Evolutionary conservation across 1,140 invertebrate genomes (phyloP).

Genomic region (Danaus plexippus): DNA sequence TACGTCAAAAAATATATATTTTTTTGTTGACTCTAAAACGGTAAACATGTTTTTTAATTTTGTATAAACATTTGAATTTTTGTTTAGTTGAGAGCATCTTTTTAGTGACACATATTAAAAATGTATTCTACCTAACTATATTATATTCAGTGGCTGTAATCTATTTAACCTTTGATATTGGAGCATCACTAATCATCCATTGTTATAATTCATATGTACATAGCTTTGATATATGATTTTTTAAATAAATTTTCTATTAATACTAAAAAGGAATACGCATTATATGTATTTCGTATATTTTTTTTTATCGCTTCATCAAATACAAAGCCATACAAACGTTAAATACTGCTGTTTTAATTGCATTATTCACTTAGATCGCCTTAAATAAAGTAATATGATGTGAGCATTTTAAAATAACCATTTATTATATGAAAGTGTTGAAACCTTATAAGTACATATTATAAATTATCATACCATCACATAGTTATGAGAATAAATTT

Average conservation of each 20-base stretch:
- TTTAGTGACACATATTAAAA: slow-evolving; percentile 12
- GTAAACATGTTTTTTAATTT: background rate
- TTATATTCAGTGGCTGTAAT: slow-evolving; percentile 37
- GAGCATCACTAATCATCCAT: slow-evolving; percentile 39
- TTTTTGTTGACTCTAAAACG: background rate
- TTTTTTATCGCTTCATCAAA: no score
- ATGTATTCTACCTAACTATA: slow-evolving; percentile 33
- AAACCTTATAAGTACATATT: no score
- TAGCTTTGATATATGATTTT: slow-evolving; percentile 6
- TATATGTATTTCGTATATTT: no score
- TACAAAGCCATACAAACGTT: no score
- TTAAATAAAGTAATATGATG: no score
- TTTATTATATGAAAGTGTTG: no score
- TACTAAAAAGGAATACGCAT: background rate
- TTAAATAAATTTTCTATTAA: slow-evolving; percentile 11
- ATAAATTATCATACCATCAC: no score
- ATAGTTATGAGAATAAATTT: slow-evolving; percentile 26
- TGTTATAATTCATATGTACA: slow-evolving; percentile 41
- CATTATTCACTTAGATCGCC: no score
- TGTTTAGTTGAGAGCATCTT: background rate
- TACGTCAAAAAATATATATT: background rate
- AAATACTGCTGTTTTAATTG: no score
- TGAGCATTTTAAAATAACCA: no score
- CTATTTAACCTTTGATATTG: slow-evolving; percentile 37
- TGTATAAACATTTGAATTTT: no score